These are phyloP conservation scores for Pontoporia blainvillei DNA, from an alignment of 2,113 vertebrate genomes.

Conservation along the genomic window DNA sequence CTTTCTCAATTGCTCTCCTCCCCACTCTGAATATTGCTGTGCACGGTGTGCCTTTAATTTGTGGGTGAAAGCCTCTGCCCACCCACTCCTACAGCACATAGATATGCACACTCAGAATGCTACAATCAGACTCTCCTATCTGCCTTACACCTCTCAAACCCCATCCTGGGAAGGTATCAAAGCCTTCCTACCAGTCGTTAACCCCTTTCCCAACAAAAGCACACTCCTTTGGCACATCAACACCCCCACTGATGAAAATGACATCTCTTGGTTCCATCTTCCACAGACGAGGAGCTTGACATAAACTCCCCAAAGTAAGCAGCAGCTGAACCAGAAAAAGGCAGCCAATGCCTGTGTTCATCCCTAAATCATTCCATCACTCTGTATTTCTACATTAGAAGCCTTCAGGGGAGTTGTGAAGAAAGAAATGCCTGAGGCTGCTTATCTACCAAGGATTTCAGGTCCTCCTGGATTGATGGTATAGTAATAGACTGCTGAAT, in stretches of 20 bases:
- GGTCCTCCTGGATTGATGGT: background rate
- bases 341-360: background rate
- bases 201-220: background rate
- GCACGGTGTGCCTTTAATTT: background rate
- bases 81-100: background rate
- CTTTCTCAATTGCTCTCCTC: background rate
- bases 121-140: background rate
- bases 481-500: background rate
- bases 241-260: background rate
- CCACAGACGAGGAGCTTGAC: background rate
- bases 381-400: background rate
- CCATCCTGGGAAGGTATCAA: background rate
- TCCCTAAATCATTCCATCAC: background rate
- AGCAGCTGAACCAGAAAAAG: background rate
- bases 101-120: background rate
- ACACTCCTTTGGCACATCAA: background rate
- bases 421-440: background rate
- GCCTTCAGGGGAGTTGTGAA: background rate
- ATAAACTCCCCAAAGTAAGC: background rate
- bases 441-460: background rate
- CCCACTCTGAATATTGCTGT: background rate
- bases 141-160: background rate
- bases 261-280: background rate
- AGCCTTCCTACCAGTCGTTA: background rate
- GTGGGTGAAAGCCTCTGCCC: background rate